Evolutionary conservation across 2,888 invertebrate genomes (phyloP), one percentile per base, ranked within the genome.

Genomic region (Ochropleura leucogaster): DNA sequence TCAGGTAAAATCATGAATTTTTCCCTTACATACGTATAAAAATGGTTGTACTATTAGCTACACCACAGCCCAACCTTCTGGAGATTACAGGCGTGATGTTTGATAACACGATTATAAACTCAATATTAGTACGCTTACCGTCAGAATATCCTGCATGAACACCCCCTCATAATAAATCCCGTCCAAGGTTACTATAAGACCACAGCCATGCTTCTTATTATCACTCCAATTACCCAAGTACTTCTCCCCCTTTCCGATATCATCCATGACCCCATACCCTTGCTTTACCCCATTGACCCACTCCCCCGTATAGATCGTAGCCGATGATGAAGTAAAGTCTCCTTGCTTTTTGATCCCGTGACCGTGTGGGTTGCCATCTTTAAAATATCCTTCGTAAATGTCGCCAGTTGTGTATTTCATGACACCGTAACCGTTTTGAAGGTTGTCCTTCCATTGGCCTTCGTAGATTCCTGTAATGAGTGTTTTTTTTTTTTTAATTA

Each of bases 161-260:
- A 97, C 97, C 18, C 99, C 99, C 95, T 99, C 99, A 88, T 99
- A 99, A 93, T 99, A 99, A 92, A 98, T 98, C 0, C 99, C 99
- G 91, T 98, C 98, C 74, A 98, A 96, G 0, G 99, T 99, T 20
- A 99, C 98, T 74, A 99, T 98, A 77, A 98, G 96, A 6, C 99
- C 99, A 89, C 97, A 97, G 0, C 99, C 99, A 89, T 98, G 98
- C 80, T 98, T 98, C 91, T 97, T 97, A 91, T 98, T 98, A 81
- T 99, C 98, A 77, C 97, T 97, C 98, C 99, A 99, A 93, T 97
- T 97, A 9, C 99, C 99, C 93, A 99, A 97, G 93, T 99, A 99
- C 92, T 99, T 99, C 92, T 99, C 98, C 4, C 99, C 98, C 87
- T 97, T 98, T 46, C 97, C 97, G 68, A 98, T 98, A 88, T 99